Evolutionary conservation across 2,113 vertebrate genomes (phyloP).

Genomic region (Phainopepla nitens): DNA sequence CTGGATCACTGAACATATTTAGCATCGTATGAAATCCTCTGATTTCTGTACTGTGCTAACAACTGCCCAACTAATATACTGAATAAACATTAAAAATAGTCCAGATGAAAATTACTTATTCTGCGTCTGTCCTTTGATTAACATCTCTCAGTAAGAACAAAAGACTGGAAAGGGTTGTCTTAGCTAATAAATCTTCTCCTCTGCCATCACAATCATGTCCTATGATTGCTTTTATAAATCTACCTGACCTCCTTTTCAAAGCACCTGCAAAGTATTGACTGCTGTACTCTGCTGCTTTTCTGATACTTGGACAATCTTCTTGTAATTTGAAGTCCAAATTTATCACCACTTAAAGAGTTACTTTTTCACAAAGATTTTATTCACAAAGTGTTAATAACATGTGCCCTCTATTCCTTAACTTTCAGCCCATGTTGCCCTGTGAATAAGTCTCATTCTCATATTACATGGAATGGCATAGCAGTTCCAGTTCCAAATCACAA

Average conservation of each 20-base stretch:
- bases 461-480: not conserved
- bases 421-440: not conserved
- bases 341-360: not conserved
- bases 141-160: not conserved
- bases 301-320: not conserved
- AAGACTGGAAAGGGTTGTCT: not conserved
- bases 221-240: not conserved
- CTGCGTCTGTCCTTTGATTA: not conserved
- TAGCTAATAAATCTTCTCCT: not conserved
- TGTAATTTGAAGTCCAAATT: not conserved
- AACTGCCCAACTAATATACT: not conserved
- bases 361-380: not conserved
- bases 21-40: not conserved
- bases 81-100: not conserved
- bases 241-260: not conserved
- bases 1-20: not conserved
- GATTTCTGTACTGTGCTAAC: not conserved
- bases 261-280: not conserved
- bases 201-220: not conserved
- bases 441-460: not conserved
- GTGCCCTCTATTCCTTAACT: not conserved
- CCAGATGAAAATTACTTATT: not conserved
- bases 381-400: not conserved
- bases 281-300: not conserved
- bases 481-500: not conserved